phyloP scores from a whole-genome alignment of 2,113 vertebrate genomes.

The Dicrurus megarhynchus region DNA sequence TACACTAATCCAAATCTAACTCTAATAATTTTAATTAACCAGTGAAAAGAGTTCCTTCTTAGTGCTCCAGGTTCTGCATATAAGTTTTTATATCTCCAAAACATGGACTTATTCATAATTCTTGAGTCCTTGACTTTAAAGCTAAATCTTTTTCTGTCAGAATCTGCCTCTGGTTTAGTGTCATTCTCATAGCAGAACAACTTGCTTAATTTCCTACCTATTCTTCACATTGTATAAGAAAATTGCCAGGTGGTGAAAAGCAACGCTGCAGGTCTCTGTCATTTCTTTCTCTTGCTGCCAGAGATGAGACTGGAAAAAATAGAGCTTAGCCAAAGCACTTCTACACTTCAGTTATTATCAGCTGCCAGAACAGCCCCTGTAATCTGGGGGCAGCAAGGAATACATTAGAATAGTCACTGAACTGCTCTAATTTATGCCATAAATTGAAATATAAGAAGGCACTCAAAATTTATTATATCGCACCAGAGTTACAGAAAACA shows the following conservation, averaged over 20 bases:
- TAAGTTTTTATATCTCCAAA: not conserved
- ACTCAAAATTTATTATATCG: not conserved
- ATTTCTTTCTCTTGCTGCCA: not conserved
- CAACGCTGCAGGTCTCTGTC: not conserved
- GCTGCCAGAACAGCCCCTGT: not conserved
- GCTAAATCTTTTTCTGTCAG: not conserved
- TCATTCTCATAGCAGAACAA: not conserved
- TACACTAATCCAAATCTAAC: not conserved
- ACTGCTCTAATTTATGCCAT: slow-evolving; percentile 22
- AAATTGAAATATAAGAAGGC: slow-evolving; percentile 19
- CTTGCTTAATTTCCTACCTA: not conserved
- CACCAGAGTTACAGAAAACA: not conserved
- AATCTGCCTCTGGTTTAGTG: not conserved
- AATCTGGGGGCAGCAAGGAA: not conserved
- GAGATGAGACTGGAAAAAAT: not conserved
- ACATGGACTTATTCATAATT: not conserved
- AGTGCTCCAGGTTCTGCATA: not conserved
- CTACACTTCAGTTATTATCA: not conserved
- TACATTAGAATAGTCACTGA: not conserved
- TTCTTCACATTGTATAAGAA: not conserved
- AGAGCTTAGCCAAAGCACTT: not conserved
- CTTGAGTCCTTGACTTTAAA: not conserved
- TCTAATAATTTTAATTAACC: not conserved
- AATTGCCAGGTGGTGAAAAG: slow-evolving; percentile 26
- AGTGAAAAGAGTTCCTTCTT: not conserved